Conservation (phyloP, 2,888 invertebrate species). For the Drosophila pegasa region DNA sequence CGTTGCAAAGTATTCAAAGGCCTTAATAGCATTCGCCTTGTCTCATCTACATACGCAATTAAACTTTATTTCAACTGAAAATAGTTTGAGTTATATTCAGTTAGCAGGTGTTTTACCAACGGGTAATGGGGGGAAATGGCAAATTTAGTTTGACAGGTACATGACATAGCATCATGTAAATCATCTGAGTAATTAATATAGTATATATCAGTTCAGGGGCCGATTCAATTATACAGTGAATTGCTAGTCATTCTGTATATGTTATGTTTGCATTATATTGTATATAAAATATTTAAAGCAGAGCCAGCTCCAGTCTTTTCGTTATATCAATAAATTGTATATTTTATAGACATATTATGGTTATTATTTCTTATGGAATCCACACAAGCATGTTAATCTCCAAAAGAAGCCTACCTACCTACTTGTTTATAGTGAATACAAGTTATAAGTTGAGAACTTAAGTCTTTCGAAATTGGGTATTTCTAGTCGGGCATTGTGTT, state of each 20-base stretch:
- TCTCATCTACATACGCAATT: background rate
- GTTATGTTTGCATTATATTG: background rate
- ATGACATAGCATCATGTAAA: too few relatives aligned
- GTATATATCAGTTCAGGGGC: background rate
- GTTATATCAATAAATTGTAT: background rate
- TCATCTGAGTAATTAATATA: background rate
- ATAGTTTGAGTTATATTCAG: background rate
- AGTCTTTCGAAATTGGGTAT: slow-evolving; percentile 14
- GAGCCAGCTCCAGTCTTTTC: too few relatives aligned
- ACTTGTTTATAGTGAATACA: background rate
- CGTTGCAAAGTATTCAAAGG: background rate
- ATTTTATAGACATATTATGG: background rate
- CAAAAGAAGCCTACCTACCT: background rate
- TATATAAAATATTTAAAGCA: background rate
- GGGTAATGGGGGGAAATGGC: background rate
- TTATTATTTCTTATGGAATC: background rate
- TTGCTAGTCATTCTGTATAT: background rate
- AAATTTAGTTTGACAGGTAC: background rate
- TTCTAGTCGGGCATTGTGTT: slow-evolving; percentile 9
- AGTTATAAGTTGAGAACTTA: background rate
- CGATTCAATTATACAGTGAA: background rate
- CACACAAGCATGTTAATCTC: background rate
- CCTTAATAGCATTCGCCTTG: background rate
- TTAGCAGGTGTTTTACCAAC: background rate
- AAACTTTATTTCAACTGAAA: background rate